phyloP scores from a whole-genome alignment of 2,113 vertebrate genomes.

The Motacilla alba region DNA sequence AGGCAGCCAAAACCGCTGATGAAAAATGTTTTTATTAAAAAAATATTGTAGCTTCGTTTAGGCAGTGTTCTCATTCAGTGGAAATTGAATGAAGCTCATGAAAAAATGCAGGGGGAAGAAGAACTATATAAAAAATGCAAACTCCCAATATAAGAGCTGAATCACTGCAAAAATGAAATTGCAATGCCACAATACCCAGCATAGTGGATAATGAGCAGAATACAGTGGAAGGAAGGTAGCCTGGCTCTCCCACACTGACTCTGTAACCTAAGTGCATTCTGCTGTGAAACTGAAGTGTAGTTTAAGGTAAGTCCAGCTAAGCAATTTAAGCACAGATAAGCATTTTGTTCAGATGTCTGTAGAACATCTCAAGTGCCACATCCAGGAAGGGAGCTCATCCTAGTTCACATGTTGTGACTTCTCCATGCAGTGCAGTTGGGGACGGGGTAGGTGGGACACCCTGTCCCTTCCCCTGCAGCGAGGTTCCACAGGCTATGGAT shows the following conservation, averaged over 20 bases:
- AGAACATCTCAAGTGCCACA: not conserved
- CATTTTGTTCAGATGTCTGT: not conserved
- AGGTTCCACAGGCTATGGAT: fast-evolving
- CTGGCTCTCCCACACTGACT: not conserved
- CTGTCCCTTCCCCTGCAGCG: not conserved
- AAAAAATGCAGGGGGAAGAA: not conserved
- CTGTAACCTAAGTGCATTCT: not conserved
- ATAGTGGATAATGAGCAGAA: not conserved
- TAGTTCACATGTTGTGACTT: not conserved
- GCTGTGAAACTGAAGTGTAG: not conserved
- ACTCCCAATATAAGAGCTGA: not conserved
- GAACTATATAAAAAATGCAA: not conserved
- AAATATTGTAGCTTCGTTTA: not conserved
- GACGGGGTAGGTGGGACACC: fast-evolving
- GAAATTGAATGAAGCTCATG: not conserved
- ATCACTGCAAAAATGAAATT: not conserved
- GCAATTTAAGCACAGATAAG: not conserved
- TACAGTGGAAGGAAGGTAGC: not conserved
- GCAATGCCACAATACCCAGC: not conserved
- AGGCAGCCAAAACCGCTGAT: not conserved
- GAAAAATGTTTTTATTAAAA: not conserved
- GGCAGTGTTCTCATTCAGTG: not conserved
- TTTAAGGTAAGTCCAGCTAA: not conserved
- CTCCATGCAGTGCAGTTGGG: fast-evolving
- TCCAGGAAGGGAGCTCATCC: not conserved